Evolutionary conservation across 2,113 vertebrate genomes (phyloP).

Genomic region (Atherinomorus stipes): DNA sequence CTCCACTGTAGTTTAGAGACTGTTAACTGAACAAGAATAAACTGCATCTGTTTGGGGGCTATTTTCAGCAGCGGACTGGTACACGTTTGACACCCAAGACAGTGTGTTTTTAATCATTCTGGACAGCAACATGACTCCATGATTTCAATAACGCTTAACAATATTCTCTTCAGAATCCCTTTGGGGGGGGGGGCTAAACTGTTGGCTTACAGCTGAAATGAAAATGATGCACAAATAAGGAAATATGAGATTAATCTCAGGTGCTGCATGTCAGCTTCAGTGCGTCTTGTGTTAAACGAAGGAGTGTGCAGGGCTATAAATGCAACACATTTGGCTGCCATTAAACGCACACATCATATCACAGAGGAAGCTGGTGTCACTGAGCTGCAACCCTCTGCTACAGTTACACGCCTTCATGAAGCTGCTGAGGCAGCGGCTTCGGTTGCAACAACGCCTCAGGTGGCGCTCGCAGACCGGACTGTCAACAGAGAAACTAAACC

Average conservation of each 20-base stretch:
- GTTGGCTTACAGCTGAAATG: background rate
- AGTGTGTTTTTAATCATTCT: too few relatives aligned
- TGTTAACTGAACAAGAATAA: too few relatives aligned
- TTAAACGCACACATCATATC: constrained; percentile 33
- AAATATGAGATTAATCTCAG: background rate
- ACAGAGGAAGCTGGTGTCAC: constrained; percentile 4
- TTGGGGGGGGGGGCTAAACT: background rate
- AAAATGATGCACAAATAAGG: background rate
- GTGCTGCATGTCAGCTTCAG: constrained; percentile 14
- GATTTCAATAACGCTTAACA: too few relatives aligned
- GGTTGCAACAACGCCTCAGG: constrained; percentile 25
- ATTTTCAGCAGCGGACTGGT: too few relatives aligned
- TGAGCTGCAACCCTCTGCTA: constrained; percentile 6
- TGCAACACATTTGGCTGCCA: constrained; percentile 24
- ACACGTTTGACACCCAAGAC: too few relatives aligned
- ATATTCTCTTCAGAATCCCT: too few relatives aligned
- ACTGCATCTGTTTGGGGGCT: too few relatives aligned
- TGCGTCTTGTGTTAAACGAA: background rate
- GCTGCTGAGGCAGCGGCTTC: constrained; percentile 51
- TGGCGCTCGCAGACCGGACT: constrained; percentile 28
- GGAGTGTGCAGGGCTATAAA: constrained; percentile 15
- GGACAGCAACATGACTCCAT: too few relatives aligned
- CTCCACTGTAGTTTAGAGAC: too few relatives aligned
- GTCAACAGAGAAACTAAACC: constrained; percentile 37
- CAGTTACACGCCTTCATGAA: constrained; percentile 28